Conservation (phyloP, 1,140 invertebrate species). For the Parasteatoda tepidariorum region DNA sequence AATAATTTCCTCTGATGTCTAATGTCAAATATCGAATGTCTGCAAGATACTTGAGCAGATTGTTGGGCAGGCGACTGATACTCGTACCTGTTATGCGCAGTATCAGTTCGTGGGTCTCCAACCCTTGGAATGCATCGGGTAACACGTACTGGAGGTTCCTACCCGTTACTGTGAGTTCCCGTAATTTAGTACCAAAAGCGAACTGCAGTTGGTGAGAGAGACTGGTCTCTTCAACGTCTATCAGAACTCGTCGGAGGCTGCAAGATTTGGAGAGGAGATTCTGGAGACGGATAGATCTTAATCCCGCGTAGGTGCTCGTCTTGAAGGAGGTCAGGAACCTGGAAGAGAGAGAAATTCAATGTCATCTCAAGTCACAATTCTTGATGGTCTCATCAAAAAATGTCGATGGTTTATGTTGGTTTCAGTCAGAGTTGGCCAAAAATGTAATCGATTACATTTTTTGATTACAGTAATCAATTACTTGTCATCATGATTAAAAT, state of each 20-base stretch:
- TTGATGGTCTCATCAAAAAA: no score
- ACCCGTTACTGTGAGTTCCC: conserved; percentile 63
- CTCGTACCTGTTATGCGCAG: conserved; percentile 62
- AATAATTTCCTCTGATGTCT: conserved; percentile 61
- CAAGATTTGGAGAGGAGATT: conserved; percentile 59
- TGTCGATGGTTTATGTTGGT: no score
- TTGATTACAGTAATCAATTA: no score
- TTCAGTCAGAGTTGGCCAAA: no score
- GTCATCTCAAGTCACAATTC: no score
- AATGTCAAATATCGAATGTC: conserved; percentile 63
- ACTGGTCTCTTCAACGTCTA: conserved; percentile 62
- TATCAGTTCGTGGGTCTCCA: conserved; percentile 61
- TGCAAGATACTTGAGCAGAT: conserved; percentile 61
- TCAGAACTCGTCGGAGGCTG: conserved; percentile 45
- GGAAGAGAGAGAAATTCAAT: neutral
- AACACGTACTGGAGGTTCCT: conserved; percentile 60
- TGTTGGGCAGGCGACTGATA: conserved; percentile 55
- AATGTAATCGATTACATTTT: no score
- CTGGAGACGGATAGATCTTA: conserved; percentile 63
- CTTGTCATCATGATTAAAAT: no score
- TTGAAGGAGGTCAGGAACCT: conserved; percentile 61
- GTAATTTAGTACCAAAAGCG: conserved; percentile 62
- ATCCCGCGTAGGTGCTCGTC: conserved; percentile 62
- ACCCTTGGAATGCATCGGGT: conserved; percentile 63
- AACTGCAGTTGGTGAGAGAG: conserved; percentile 64